phyloP scores from a whole-genome alignment of 2,888 invertebrate species.

The Griposia aprilina region DNA sequence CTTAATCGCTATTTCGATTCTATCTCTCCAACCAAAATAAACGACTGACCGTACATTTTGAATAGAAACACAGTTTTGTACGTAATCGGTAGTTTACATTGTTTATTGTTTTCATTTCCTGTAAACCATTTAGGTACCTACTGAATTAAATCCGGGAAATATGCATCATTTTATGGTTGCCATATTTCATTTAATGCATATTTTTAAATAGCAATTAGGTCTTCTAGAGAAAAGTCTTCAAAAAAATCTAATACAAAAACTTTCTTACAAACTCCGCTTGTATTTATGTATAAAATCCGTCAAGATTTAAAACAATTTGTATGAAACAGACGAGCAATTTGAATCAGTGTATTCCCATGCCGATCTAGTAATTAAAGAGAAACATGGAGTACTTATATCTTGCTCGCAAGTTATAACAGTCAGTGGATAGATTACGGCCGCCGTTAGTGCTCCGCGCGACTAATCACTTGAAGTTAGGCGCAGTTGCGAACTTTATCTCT shows the following conservation, averaged over 20 bases:
- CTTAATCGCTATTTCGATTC: slow-evolving; percentile 39
- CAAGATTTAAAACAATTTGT: slow-evolving; percentile 1
- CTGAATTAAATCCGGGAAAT: not conserved
- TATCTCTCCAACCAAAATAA: slow-evolving; percentile 11
- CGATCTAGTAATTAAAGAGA: slow-evolving; percentile 48
- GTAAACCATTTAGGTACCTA: not conserved
- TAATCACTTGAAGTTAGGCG: slow-evolving; percentile 42
- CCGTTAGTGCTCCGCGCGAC: slow-evolving; percentile 25
- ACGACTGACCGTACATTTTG: not conserved
- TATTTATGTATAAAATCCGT: not conserved
- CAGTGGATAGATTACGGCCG: slow-evolving; percentile 43
- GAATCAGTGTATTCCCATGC: slow-evolving; percentile 37
- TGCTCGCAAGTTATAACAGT: slow-evolving; percentile 37
- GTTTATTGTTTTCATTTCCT: not conserved
- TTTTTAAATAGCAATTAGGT: not conserved
- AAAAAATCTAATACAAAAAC: not conserved
- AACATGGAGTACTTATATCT: slow-evolving; percentile 45
- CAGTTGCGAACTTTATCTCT: slow-evolving; percentile 26
- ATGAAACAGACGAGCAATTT: slow-evolving; percentile 26
- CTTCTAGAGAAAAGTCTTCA: not conserved
- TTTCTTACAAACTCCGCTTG: not conserved
- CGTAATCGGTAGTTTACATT: not conserved
- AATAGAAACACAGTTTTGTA: not conserved
- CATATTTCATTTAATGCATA: not conserved
- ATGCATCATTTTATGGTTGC: too few relatives aligned